A percentile compares a stretch with the other conserved stretches of the same genome.
phyloP scores from a whole-genome alignment of 2,113 vertebrate genomes.

The Semnornis frantzii region DNA sequence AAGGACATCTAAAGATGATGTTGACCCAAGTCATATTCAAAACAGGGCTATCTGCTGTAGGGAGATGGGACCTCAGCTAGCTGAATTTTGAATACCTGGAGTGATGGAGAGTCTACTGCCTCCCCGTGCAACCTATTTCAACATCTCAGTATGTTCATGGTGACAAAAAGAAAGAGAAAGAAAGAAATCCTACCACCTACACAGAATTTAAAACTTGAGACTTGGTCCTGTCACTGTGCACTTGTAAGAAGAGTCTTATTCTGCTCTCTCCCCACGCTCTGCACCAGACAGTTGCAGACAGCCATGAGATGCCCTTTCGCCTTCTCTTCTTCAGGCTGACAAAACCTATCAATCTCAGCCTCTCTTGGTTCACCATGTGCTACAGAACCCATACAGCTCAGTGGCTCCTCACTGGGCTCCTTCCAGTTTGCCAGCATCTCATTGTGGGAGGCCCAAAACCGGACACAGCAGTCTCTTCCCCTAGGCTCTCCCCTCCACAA shows the following conservation, averaged over 20 bases:
- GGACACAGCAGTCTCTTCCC: neutral
- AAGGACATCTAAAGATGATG: neutral
- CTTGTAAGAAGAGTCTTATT: no score
- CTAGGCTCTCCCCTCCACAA: neutral
- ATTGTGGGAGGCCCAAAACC: neutral
- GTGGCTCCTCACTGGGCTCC: accelerated
- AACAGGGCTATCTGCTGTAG: neutral
- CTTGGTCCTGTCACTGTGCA: neutral
- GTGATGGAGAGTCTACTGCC: neutral
- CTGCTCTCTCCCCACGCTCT: no score
- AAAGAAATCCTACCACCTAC: neutral
- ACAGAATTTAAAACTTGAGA: neutral
- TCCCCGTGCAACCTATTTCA: neutral
- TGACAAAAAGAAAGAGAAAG: neutral
- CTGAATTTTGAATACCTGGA: neutral
- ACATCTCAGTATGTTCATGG: accelerated
- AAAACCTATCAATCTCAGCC: neutral
- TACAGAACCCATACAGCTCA: neutral
- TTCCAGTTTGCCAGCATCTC: neutral
- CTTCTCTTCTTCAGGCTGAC: neutral
- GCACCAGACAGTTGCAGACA: no score
- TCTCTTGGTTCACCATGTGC: accelerated
- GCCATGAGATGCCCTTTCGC: no score
- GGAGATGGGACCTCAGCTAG: neutral
- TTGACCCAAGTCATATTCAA: neutral